Conservation (phyloP, 2,888 invertebrate species). For the Bursaphelenchus okinawaensis region DNA sequence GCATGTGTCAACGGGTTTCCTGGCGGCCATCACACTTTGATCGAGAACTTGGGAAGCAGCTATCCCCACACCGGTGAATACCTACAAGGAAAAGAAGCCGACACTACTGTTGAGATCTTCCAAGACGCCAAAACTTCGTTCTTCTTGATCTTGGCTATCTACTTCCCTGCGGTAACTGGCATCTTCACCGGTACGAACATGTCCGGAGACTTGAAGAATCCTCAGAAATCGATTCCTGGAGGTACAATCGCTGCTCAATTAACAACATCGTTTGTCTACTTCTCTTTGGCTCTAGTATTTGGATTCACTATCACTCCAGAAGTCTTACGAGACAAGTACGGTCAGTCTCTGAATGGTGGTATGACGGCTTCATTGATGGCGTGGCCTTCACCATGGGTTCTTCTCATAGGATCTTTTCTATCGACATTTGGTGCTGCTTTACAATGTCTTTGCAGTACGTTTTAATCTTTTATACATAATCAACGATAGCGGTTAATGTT, state of each 20-base stretch:
- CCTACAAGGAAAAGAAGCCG: conserved; percentile 37
- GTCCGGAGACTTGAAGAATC: conserved; percentile 94
- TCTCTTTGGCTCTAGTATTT: conserved; percentile 74
- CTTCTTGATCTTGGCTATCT: conserved; percentile 92
- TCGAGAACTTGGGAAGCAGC: conserved; percentile 56
- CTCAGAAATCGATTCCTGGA: conserved; percentile 93
- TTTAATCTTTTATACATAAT: conserved; percentile 3
- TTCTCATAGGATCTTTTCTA: conserved; percentile 90
- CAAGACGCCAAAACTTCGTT: conserved; percentile 72
- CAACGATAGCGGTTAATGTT: background rate
- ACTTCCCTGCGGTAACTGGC: conserved; percentile 76
- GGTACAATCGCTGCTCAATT: conserved; percentile 94
- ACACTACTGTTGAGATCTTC: conserved; percentile 62
- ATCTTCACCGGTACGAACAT: conserved; percentile 26
- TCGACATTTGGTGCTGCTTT: conserved; percentile 96
- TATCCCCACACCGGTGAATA: conserved; percentile 51
- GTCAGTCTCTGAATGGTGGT: conserved; percentile 89
- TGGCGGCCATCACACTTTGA: conserved; percentile 84
- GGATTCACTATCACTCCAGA: conserved; percentile 86
- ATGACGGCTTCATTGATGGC: conserved; percentile 93
- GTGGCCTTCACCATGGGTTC: conserved; percentile 98
- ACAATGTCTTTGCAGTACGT: conserved; percentile 70
- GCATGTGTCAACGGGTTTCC: conserved; percentile 75
- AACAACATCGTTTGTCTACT: conserved; percentile 90
- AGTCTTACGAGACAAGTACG: conserved; percentile 93